Conservation (phyloP, 2,113 vertebrate species). For the Ctenomys sociabilis region DNA sequence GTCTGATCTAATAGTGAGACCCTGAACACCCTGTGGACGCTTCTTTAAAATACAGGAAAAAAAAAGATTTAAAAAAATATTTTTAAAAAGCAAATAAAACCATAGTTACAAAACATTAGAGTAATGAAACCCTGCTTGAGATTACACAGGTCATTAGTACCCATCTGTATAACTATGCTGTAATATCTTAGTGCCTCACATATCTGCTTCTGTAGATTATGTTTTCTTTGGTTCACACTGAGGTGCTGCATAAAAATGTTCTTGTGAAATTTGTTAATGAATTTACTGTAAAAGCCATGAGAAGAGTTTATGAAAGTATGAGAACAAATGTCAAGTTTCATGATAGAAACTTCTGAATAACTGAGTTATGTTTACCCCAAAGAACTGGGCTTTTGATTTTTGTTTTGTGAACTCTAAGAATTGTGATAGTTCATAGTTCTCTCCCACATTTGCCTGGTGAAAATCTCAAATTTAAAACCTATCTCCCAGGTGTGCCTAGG, state of each 20-base stretch:
- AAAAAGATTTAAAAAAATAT: no score
- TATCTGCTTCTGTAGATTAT: not conserved
- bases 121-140: not conserved
- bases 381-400: not conserved
- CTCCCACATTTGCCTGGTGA: not conserved
- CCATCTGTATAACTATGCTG: not conserved
- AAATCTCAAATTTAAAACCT: conserved; percentile 36
- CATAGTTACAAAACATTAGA: conserved; percentile 8
- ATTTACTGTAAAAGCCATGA: not conserved
- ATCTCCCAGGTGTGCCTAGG: not conserved
- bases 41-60: no score
- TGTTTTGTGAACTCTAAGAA: conserved; percentile 16
- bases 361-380: not conserved
- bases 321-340: not conserved
- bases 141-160: not conserved
- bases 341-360: not conserved
- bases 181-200: not conserved
- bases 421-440: not conserved
- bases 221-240: not conserved
- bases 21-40: no score
- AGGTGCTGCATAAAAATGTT: not conserved
- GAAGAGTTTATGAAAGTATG: conserved; percentile 12
- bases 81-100: not conserved
- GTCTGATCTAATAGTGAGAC: no score
- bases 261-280: not conserved